phyloP scores from a whole-genome alignment of 2,888 invertebrate genomes.

The Nephrocerus scutellatus region DNA sequence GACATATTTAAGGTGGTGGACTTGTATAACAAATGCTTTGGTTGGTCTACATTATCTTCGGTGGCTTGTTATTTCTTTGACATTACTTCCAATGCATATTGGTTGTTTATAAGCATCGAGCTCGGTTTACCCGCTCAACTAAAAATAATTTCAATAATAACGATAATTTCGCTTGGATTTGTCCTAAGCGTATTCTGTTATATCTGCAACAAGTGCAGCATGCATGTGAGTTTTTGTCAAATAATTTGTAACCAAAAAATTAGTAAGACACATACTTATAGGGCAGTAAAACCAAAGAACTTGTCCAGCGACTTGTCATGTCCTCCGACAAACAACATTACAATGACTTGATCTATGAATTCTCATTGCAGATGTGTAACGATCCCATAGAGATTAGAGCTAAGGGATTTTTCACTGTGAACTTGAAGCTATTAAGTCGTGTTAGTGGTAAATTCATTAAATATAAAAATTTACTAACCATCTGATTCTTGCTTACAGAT shows the following conservation, averaged over 20 bases:
- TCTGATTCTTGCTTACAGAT: constrained; percentile 16
- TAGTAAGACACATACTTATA: neutral
- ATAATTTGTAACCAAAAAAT: neutral
- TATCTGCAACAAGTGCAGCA: constrained; percentile 17
- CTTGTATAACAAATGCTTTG: constrained; percentile 21
- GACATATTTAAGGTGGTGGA: constrained; percentile 16
- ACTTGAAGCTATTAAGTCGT: constrained; percentile 19
- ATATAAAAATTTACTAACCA: neutral
- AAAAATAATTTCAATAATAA: constrained; percentile 10
- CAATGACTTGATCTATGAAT: constrained; percentile 20
- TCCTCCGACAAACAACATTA: constrained; percentile 10
- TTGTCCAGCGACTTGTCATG: constrained; percentile 1
- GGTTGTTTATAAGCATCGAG: constrained; percentile 22
- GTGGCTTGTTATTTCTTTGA: constrained; percentile 22
- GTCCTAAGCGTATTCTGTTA: constrained; percentile 16
- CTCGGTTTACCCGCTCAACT: constrained; percentile 4
- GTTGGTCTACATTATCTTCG: constrained; percentile 22
- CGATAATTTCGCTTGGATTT: constrained; percentile 14
- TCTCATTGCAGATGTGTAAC: constrained; percentile 23
- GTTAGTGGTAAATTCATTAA: constrained; percentile 18
- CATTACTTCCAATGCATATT: constrained; percentile 24
- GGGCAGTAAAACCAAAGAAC: neutral
- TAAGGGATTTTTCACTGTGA: constrained; percentile 21
- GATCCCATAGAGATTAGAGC: constrained; percentile 22
- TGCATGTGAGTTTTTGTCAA: constrained; percentile 10